phyloP scores from a whole-genome alignment of 2,113 vertebrate species.

The Panthera leo region DNA sequence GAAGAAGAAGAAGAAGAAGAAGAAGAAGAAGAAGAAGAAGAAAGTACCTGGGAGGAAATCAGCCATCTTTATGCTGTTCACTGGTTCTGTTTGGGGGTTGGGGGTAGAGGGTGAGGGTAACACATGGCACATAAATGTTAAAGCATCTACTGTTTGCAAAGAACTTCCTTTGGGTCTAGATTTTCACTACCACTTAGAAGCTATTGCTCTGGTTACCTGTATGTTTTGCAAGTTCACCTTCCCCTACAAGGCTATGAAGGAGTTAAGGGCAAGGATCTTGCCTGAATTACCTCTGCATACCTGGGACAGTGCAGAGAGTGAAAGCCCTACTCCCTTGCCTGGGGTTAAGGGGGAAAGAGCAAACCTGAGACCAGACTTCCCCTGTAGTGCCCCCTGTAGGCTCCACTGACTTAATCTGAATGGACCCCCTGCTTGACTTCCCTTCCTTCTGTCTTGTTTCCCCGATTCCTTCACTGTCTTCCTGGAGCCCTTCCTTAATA shows the following conservation, averaged over 20 bases:
- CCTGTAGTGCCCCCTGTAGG: not conserved
- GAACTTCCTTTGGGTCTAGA: not conserved
- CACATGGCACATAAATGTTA: not conserved
- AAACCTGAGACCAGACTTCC: not conserved
- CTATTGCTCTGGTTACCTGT: not conserved
- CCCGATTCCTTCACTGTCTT: not conserved
- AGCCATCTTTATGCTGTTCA: not conserved
- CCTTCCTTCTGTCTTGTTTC: not conserved
- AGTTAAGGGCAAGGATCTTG: not conserved
- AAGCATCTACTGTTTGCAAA: not conserved
- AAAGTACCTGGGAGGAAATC: not conserved
- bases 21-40: not conserved
- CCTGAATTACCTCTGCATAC: fast-evolving
- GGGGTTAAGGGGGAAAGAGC: not conserved
- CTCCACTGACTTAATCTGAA: not conserved
- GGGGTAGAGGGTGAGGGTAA: not conserved
- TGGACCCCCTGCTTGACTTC: not conserved
- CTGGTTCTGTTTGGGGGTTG: not conserved
- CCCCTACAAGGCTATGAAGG: not conserved
- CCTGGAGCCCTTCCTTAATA: not conserved
- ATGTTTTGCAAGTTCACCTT: not conserved
- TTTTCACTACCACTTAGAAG: not conserved
- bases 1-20: too few relatives aligned
- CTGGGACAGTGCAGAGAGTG: fast-evolving
- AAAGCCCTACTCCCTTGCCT: not conserved